These are phyloP conservation scores for Glaucomys volans DNA, from an alignment of 2,113 vertebrate species.

Conservation along the genomic window DNA sequence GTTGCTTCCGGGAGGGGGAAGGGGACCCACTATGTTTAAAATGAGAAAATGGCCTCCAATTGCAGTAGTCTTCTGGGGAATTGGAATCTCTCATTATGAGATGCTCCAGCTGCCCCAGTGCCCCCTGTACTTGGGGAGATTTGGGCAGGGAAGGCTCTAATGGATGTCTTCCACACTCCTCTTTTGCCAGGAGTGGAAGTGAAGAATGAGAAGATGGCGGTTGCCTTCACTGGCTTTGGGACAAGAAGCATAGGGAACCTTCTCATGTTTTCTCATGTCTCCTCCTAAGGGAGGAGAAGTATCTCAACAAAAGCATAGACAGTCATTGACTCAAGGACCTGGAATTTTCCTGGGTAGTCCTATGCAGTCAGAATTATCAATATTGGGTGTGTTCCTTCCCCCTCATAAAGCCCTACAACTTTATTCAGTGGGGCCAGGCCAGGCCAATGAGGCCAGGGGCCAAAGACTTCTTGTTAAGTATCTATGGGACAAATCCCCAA, in stretches of 20 bases:
- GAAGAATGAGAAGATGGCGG: neutral
- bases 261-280: neutral
- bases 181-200: neutral
- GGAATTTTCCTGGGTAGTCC: neutral
- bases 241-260: neutral
- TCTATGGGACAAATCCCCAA: neutral
- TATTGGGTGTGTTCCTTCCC: neutral
- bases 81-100: neutral
- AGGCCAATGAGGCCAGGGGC: neutral
- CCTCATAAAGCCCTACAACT: neutral
- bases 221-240: neutral
- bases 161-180: neutral
- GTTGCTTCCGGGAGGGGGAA: neutral
- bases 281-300: neutral
- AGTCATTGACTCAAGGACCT: neutral
- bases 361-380: neutral
- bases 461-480: neutral
- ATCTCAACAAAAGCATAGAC: neutral
- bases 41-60: neutral
- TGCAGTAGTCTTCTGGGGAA: neutral
- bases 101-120: neutral
- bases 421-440: neutral
- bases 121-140: neutral
- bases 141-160: neutral
- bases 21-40: neutral